Conservation (phyloP, 2,888 invertebrate species). For the Dioctria rufipes region DNA sequence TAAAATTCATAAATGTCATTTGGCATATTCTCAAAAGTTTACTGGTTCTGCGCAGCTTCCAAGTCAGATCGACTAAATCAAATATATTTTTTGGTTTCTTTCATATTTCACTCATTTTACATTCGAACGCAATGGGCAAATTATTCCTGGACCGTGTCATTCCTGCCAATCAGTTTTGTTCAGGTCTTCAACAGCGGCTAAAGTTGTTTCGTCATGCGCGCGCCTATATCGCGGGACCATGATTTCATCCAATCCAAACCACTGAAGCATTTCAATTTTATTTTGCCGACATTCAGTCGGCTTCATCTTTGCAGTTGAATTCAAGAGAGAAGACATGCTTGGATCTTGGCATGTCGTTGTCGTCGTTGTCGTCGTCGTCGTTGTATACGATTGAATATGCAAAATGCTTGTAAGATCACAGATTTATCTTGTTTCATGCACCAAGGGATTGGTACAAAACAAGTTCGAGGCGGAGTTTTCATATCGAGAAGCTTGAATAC, state of each 20-base stretch:
- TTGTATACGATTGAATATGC: constrained; percentile 49
- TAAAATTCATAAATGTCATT: too few relatives aligned
- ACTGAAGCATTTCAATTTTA: constrained; percentile 41
- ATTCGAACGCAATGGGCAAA: neutral
- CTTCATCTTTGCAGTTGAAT: constrained; percentile 16
- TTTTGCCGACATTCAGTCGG: neutral
- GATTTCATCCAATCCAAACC: constrained; percentile 12
- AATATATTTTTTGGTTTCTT: too few relatives aligned
- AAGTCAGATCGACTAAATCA: too few relatives aligned
- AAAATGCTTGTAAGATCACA: constrained; percentile 47
- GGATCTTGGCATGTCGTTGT: constrained; percentile 18
- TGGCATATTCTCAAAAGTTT: too few relatives aligned
- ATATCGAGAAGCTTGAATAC: constrained; percentile 3
- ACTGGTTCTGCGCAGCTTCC: too few relatives aligned
- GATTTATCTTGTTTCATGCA: constrained; percentile 38
- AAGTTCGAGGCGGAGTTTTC: constrained; percentile 56
- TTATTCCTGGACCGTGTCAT: constrained; percentile 32
- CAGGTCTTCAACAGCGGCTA: neutral
- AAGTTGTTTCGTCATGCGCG: constrained; percentile 12
- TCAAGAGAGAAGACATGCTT: constrained; percentile 3
- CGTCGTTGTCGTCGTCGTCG: neutral
- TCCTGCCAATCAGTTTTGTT: constrained; percentile 44
- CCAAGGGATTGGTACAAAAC: constrained; percentile 57
- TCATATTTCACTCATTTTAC: too few relatives aligned
- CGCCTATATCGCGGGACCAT: neutral